Percentiles rank a stretch among this genome's conserved stretches.
Conservation (phyloP, 2,888 invertebrate species). For the Acleris cristana region DNA sequence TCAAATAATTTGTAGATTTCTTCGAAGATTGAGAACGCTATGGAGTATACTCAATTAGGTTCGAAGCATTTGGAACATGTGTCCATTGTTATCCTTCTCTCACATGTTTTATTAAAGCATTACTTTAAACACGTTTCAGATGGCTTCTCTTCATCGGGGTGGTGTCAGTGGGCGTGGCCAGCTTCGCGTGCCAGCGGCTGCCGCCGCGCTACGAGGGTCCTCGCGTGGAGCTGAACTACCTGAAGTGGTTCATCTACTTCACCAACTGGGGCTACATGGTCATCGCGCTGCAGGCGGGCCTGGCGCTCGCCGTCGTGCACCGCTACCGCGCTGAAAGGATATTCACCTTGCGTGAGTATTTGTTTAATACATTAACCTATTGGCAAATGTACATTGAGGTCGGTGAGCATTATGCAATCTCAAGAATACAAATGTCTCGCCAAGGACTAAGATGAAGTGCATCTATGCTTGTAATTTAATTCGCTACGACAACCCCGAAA, state of each 20-base stretch:
- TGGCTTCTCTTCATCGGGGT: conserved; percentile 82
- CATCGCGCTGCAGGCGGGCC: conserved; percentile 83
- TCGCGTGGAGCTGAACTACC: conserved; percentile 68
- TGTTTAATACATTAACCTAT: background rate
- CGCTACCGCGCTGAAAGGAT: conserved; percentile 66
- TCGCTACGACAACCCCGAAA: too few relatives aligned
- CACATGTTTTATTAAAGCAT: background rate
- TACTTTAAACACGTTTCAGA: conserved; percentile 56
- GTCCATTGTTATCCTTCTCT: background rate
- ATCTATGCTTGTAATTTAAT: too few relatives aligned
- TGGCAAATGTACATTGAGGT: too few relatives aligned
- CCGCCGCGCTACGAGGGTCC: conserved; percentile 66
- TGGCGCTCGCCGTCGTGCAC: conserved; percentile 80
- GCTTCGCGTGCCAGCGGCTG: conserved; percentile 72
- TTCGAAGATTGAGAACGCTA: too few relatives aligned
- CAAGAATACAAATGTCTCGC: too few relatives aligned
- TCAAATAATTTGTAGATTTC: too few relatives aligned
- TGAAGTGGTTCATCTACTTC: conserved; percentile 88
- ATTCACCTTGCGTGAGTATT: conserved; percentile 62
- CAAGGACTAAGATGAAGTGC: too few relatives aligned
- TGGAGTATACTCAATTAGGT: too few relatives aligned
- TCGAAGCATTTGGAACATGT: background rate
- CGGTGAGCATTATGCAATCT: too few relatives aligned
- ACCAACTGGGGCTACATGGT: conserved; percentile 88
- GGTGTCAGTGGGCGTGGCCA: conserved; percentile 70